Percentiles rank a stretch among this genome's conserved stretches.
These are phyloP conservation scores for Neoarius graeffei DNA, from an alignment of 2,113 vertebrate genomes.

Conservation along the genomic window DNA sequence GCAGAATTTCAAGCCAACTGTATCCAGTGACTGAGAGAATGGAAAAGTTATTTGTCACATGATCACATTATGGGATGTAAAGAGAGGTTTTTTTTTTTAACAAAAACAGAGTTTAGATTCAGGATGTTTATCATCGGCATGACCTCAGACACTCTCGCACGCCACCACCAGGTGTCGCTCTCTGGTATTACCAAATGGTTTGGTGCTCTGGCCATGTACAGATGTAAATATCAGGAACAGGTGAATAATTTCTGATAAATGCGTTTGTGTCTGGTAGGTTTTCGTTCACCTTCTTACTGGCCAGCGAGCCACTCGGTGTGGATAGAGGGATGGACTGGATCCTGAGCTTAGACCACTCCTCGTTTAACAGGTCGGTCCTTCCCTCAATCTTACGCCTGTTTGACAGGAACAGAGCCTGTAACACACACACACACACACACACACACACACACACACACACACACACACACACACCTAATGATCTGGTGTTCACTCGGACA, in stretches of 20 bases:
- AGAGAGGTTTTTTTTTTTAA: not conserved
- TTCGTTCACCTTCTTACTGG: conserved; percentile 83
- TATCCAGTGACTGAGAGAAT: not conserved
- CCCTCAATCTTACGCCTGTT: conserved; percentile 91
- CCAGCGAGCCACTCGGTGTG: conserved; percentile 75
- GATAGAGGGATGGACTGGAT: conserved; percentile 89
- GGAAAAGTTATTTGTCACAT: not conserved
- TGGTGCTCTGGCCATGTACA: too few species aligned
- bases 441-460: conserved; percentile 27
- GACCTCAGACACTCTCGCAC: not conserved
- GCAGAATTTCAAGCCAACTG: not conserved
- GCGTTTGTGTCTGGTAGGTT: not conserved
- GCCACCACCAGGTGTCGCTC: not conserved
- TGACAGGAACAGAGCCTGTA: conserved; percentile 85
- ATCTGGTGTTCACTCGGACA: not conserved
- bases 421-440: conserved; percentile 32
- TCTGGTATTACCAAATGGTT: too few species aligned
- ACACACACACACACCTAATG: conserved; percentile 1
- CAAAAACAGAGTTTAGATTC: not conserved
- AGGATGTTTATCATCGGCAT: not conserved
- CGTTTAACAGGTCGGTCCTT: conserved; percentile 85
- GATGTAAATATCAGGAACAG: too few species aligned
- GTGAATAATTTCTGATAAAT: not conserved
- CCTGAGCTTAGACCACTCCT: conserved; percentile 90
- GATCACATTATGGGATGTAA: not conserved